Evolutionary conservation across 1,140 invertebrate species (phyloP).

Genomic region (Melanaphis sacchari): DNA sequence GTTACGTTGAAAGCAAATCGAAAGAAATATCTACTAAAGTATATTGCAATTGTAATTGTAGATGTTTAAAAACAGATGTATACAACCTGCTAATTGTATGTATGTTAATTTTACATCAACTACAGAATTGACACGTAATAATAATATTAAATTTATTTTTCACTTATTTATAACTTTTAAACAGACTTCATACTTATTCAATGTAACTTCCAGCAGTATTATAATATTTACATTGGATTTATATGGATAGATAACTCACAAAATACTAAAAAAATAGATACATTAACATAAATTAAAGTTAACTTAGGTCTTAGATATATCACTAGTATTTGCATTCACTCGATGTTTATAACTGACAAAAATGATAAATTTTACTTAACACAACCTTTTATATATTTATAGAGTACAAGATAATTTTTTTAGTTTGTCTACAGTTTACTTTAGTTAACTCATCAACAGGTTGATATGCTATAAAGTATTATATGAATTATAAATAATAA

Average conservation of each 20-base stretch:
- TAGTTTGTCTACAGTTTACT: too few relatives aligned
- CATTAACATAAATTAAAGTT: not conserved
- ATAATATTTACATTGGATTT: not conserved
- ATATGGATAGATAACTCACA: not conserved
- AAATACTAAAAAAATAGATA: not conserved
- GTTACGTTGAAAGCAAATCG: not conserved
- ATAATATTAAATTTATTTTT: not conserved
- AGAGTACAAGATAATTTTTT: not conserved
- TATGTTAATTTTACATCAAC: not conserved
- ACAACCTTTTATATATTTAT: not conserved
- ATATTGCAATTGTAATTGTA: not conserved
- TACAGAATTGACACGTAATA: not conserved
- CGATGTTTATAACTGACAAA: not conserved
- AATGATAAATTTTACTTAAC: not conserved
- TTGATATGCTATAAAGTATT: not conserved
- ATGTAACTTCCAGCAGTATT: not conserved
- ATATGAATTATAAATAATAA: not conserved
- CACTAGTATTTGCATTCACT: not conserved
- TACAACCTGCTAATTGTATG: not conserved
- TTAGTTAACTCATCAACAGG: not conserved
- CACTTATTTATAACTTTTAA: not conserved
- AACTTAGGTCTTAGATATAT: not conserved
- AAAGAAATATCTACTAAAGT: slow-evolving; percentile 4
- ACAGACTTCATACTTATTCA: not conserved
- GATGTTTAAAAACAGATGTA: not conserved